Percentiles rank a stretch among this genome's conserved stretches.
Evolutionary conservation across 2,797 vertebrate species (phyloP).

Genomic region (Artibeus lituratus): DNA sequence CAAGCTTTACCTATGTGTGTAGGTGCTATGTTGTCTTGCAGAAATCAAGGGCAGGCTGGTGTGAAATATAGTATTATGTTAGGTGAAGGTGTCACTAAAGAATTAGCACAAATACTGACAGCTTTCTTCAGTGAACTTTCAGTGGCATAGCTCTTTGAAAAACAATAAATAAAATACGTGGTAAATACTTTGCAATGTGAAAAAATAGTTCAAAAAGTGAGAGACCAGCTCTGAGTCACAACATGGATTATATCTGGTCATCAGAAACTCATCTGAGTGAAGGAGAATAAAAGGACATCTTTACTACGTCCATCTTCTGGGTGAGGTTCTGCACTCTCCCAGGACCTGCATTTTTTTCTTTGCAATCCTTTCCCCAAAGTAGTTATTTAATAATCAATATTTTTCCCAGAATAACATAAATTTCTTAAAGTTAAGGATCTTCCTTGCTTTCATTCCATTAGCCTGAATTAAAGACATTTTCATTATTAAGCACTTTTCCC

Average conservation of each 20-base stretch:
- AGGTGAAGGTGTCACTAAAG: background rate
- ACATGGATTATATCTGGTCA: background rate
- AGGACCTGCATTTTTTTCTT: background rate
- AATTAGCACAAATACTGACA: conserved; percentile 32
- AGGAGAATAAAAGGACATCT: background rate
- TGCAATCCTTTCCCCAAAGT: background rate
- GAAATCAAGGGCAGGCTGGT: background rate
- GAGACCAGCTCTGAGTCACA: background rate
- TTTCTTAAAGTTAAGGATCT: background rate
- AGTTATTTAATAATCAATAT: background rate
- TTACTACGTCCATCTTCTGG: background rate
- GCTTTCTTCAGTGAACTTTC: background rate
- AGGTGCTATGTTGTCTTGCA: background rate
- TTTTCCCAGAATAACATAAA: background rate
- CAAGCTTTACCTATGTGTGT: background rate
- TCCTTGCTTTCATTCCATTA: background rate
- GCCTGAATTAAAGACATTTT: background rate
- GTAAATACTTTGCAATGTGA: background rate
- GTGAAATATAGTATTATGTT: background rate
- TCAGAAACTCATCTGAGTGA: background rate
- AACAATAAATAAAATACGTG: background rate
- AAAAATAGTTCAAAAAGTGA: background rate
- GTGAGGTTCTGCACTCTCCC: background rate
- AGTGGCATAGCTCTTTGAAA: conserved; percentile 23
- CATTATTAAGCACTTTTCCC: background rate